A percentile compares a stretch with the other conserved stretches of the same genome.
Evolutionary conservation across 2,888 invertebrate genomes (phyloP).

Genomic region (Rotaria macrura): DNA sequence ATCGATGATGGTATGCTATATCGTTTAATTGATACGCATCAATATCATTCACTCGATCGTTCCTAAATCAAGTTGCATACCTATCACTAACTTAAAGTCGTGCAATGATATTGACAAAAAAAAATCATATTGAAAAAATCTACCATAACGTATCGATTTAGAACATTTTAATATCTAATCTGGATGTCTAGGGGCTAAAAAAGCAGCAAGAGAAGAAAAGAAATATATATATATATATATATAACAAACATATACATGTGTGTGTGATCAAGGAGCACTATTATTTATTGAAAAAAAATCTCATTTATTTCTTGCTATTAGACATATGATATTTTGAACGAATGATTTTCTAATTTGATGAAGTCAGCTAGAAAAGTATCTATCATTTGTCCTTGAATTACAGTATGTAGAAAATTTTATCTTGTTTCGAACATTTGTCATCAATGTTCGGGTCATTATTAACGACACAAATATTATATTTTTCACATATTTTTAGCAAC

Average conservation of each 20-base stretch:
- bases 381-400: too few relatives aligned
- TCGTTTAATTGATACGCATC: background rate
- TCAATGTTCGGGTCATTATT: too few relatives aligned
- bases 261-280: background rate
- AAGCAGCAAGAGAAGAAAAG: background rate
- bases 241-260: background rate
- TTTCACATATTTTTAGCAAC: too few relatives aligned
- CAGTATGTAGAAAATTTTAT: too few relatives aligned
- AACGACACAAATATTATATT: too few relatives aligned
- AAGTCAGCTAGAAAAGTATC: too few relatives aligned
- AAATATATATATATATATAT: background rate
- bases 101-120: background rate
- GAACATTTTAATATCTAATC: background rate
- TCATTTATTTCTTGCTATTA: background rate
- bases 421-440: too few relatives aligned
- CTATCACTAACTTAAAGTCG: background rate
- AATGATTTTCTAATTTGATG: too few relatives aligned
- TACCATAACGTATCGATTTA: background rate
- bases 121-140: background rate
- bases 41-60: background rate
- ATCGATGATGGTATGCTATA: background rate
- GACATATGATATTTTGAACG: background rate
- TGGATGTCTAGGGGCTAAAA: background rate
- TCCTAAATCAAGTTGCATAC: background rate
- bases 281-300: background rate